phyloP scores from a whole-genome alignment of 2,797 vertebrate genomes.

The Acropternis orthonyx region DNA sequence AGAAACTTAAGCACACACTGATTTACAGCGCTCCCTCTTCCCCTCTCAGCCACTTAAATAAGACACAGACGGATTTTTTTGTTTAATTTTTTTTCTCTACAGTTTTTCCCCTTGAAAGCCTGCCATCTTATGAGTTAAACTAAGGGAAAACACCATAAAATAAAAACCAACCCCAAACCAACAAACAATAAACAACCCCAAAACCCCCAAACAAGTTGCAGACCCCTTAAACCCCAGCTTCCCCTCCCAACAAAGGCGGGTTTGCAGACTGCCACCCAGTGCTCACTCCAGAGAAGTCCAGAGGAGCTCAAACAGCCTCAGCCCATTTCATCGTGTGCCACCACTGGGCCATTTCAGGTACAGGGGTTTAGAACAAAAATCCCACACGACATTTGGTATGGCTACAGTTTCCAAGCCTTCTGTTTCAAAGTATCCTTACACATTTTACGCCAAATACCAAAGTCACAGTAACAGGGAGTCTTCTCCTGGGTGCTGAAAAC shows the following conservation, averaged over 20 bases:
- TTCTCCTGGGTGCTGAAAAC: background rate
- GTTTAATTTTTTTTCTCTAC: background rate
- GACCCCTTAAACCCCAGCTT: background rate
- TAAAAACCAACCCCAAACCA: background rate
- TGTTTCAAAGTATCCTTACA: background rate
- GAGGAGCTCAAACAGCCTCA: background rate
- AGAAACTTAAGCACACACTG: fast-evolving
- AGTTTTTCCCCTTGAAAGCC: background rate
- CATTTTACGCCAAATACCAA: background rate
- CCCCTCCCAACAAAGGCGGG: background rate
- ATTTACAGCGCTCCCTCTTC: background rate
- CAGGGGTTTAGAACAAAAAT: background rate
- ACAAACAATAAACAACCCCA: background rate
- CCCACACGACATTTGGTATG: background rate
- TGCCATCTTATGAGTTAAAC: background rate
- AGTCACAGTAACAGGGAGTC: background rate
- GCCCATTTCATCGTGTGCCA: background rate
- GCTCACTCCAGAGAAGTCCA: background rate
- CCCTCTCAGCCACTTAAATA: background rate
- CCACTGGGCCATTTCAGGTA: background rate
- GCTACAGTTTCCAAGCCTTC: background rate
- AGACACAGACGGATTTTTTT: background rate
- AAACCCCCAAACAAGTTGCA: background rate
- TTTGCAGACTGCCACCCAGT: slow-evolving; percentile 35
- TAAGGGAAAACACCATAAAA: background rate